Base-by-base conservation (phyloP, 2,797 vertebrate genomes). In the Crypturellus tataupa region DNA sequence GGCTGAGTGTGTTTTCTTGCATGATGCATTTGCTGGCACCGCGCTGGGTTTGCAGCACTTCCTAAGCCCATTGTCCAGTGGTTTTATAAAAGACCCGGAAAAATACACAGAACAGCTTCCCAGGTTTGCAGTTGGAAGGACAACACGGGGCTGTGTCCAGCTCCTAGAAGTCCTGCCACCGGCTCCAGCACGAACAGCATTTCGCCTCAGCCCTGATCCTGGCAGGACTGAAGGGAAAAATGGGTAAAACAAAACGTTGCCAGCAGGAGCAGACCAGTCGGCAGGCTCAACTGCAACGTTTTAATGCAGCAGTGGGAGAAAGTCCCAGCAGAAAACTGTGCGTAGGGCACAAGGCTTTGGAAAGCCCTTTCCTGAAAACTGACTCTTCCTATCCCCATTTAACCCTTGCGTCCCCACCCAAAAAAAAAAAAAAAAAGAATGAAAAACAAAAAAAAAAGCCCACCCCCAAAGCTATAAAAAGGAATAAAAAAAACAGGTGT, bases 261-360 rank as follows among this genome's bases (percentile, higher is more conserved):
- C 39, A 35, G n/a, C 15, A 17, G 29, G 25, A 76, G 23, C 27
- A 46, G 42, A 21, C 0, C 0, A 10, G n/a, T 17, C 33, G 62
- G 37, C 0, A 3, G 20, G 27, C 49, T 44, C 42, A 37, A n/a
- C 11, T 33, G 8, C 10, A 35, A 12, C 2, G 3, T 8, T 76
- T 88, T n/a, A 63, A 79, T 29, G 44, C 67, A 35, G 12, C 20
- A 12, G 13, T 2, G 2, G 35, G 1, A 31, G 46, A 67, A 87
- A 69, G 60, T 9, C 5, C 1, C 0, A 3, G 42, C 25, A 87
- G 67, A 39, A 46, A 19, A 21, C 1, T 13, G 62, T 5, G 17
- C 8, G 2, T 0, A 3, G 40, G 53, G 35, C 76, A 79, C 39
- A 23, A 40, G 0, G 67, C 1, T 0, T 49, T 0, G 2, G 8